A percentile compares a stretch with the other conserved stretches of the same genome.
Evolutionary conservation across 1,140 invertebrate genomes (phyloP).

Genomic region (Plutomurus gul): DNA sequence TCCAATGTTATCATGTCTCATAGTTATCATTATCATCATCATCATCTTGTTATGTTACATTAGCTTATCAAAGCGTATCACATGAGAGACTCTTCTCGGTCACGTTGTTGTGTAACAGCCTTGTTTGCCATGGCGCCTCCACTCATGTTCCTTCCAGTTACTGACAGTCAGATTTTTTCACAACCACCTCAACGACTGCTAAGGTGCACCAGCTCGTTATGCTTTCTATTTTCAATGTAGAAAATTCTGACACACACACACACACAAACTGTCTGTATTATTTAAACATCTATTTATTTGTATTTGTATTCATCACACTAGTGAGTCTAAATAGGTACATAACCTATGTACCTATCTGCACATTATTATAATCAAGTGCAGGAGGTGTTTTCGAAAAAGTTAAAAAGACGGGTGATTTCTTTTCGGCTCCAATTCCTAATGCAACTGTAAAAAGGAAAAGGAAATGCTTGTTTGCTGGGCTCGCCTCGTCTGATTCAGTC

Average conservation of each 20-base stretch:
- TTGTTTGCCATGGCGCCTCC: neutral
- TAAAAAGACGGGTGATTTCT: neutral
- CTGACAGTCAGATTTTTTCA: too few relatives aligned
- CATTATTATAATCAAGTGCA: too few relatives aligned
- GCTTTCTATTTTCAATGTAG: too few relatives aligned
- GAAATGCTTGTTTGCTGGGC: neutral
- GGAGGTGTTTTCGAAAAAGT: neutral
- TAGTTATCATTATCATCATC: too few relatives aligned
- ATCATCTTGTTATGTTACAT: conserved; percentile 28
- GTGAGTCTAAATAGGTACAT: too few relatives aligned
- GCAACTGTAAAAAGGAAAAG: neutral
- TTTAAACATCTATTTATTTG: too few relatives aligned
- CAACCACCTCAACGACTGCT: too few relatives aligned
- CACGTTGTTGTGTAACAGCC: neutral
- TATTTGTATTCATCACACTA: too few relatives aligned
- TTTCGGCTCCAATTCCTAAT: neutral
- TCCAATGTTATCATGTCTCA: conserved; percentile 17
- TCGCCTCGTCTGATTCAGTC: neutral
- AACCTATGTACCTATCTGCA: too few relatives aligned
- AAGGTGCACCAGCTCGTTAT: too few relatives aligned
- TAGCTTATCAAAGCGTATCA: neutral
- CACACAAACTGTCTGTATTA: too few relatives aligned
- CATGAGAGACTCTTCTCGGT: neutral
- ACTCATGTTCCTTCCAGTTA: neutral
- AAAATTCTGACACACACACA: too few relatives aligned